These are phyloP conservation scores for Chrysolina oricalcia DNA, from an alignment of 2,888 invertebrate genomes.

Conservation along the genomic window DNA sequence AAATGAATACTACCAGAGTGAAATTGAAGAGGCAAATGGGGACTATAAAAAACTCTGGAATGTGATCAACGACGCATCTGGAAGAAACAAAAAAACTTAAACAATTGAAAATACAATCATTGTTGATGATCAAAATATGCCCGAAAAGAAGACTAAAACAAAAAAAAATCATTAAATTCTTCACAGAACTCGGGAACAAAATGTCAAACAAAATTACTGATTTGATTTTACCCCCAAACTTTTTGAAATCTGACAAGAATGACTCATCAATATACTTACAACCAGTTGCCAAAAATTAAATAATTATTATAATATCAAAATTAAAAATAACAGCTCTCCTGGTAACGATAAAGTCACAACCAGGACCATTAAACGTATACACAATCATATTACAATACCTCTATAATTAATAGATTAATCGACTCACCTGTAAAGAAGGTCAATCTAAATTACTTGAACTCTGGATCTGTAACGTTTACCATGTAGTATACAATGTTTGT, in stretches of 20 bases:
- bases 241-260: conserved; percentile 15
- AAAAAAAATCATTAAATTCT: background rate
- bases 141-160: background rate
- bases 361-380: conserved; percentile 9
- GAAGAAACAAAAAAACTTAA: conserved; percentile 1
- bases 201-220: conserved; percentile 10
- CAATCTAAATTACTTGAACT: too few relatives aligned
- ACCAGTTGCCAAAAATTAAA: conserved; percentile 3
- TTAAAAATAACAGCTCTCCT: conserved; percentile 16
- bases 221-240: background rate
- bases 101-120: background rate
- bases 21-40: too few relatives aligned
- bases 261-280: conserved; percentile 7
- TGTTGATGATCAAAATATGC: conserved; percentile 10
- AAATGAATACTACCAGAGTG: too few relatives aligned
- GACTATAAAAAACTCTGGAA: too few relatives aligned
- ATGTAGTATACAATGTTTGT: too few relatives aligned
- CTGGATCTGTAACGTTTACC: too few relatives aligned
- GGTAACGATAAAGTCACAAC: conserved; percentile 17
- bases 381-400: conserved; percentile 10
- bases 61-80: too few relatives aligned
- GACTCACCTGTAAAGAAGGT: too few relatives aligned
- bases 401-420: too few relatives aligned
- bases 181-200: conserved; percentile 11
- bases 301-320: conserved; percentile 7